Percentiles rank a stretch among this genome's conserved stretches.
phyloP scores from a whole-genome alignment of 2,797 vertebrate genomes.

The Australoheros facetus region DNA sequence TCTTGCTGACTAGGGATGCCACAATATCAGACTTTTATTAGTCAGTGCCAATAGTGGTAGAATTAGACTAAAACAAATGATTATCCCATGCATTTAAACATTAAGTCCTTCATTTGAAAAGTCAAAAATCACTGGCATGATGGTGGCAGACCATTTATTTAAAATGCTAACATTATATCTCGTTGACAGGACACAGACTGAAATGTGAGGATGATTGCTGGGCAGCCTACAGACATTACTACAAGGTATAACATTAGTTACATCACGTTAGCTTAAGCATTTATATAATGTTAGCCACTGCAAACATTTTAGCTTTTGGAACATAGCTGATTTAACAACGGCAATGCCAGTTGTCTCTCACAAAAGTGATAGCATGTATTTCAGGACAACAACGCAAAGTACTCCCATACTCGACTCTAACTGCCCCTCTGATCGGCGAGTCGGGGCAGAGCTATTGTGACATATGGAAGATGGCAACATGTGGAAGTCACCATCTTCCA shows the following conservation, averaged over 20 bases:
- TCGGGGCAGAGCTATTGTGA: background rate
- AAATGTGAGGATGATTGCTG: background rate
- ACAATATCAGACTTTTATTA: background rate
- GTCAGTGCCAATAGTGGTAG: background rate
- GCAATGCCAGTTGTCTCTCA: background rate
- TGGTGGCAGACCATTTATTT: background rate
- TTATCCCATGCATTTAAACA: background rate
- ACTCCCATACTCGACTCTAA: background rate
- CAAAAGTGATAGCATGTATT: background rate
- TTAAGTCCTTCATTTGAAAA: background rate
- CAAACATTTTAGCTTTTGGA: background rate
- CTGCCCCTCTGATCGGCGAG: background rate
- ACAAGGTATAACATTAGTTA: background rate
- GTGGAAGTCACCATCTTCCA: rapidly evolving
- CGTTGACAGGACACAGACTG: background rate
- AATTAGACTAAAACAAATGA: background rate
- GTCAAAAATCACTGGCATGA: background rate
- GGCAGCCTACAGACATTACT: background rate
- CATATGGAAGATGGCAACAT: background rate
- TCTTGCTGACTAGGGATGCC: background rate
- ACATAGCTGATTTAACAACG: background rate
- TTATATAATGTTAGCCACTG: background rate
- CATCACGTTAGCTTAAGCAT: background rate
- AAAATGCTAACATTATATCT: background rate
- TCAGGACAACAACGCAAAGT: background rate